Base-by-base conservation (phyloP, 35 echinoderm and acorn worm species). In the Eucidaris tribuloides region DNA sequence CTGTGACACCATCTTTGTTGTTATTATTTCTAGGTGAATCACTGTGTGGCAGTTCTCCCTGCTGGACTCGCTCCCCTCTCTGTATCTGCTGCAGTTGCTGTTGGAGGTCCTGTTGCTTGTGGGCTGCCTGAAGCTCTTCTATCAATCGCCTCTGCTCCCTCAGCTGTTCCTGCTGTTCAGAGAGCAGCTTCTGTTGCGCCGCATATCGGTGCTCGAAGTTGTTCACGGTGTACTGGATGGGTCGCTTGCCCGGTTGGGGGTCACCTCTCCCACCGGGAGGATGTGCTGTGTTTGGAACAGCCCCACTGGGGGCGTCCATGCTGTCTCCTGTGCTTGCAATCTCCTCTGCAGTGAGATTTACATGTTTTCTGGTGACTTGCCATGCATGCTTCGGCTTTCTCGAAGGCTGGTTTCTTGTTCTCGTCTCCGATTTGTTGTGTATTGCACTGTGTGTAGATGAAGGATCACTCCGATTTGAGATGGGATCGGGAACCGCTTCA, bases 311-410 rank as follows among this genome's bases (percentile, higher is more conserved):
- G 15, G 34, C 0, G 0, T 38, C 68, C 68, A 74, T 41, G 44
- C 44, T 79, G 29, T 89, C 88, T 24, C 91, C 77, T 14, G 86
- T 29, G 37, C 43, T 76, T 29, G 87, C 77, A 3, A 93, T 89
- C 57, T 99, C 86, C 48, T 99, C 91, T 27, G 65, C 37, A 7
- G 96, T 89, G 34, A 99, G 79, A 40, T 93, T 86, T 3, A 93
- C 49, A 45, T 99, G 96, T 58, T 93, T 99, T 27, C 96, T 88
- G 4, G 82, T 89, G 0, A 99, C 96, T 83, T 99, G 96, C 96
- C 96, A 99, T 32, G 96, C 96, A 84, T 86, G 79, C 48, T 87
- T 99, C 11, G 96, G 95, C 46, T 93, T 98, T 29, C 41, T 60
- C 20, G 90, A 60, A 54, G 70, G 44, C 68, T 74, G 68, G 68